Conservation (phyloP, 1,140 invertebrate genomes). For the Aphaenogaster ashmeadi region DNA sequence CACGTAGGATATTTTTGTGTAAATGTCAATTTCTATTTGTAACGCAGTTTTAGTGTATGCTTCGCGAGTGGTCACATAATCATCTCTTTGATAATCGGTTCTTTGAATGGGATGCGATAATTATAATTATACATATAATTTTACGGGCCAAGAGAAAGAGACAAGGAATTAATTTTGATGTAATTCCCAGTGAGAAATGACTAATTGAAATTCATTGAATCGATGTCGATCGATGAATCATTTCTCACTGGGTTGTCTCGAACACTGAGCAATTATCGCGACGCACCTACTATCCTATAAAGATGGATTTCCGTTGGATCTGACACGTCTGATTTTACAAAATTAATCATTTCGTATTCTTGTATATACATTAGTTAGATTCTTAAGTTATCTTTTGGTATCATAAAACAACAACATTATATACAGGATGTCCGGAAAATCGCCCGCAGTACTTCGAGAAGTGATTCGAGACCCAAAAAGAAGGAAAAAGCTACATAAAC, state of each 20-base stretch:
- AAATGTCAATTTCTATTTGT: conserved; percentile 48
- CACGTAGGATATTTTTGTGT: conserved; percentile 38
- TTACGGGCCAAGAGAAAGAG: background rate
- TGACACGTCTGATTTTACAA: conserved; percentile 45
- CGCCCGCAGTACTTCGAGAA: too few relatives aligned
- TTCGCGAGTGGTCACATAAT: conserved; percentile 25
- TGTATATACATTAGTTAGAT: conserved; percentile 46
- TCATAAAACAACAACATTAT: conserved; percentile 9
- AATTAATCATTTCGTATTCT: conserved; percentile 26
- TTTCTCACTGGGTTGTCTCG: too few relatives aligned
- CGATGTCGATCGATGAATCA: too few relatives aligned
- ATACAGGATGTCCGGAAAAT: too few relatives aligned
- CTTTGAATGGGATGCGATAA: conserved; percentile 1
- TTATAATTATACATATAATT: background rate
- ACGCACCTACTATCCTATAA: background rate
- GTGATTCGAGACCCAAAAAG: too few relatives aligned
- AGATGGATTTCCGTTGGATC: conserved; percentile 35
- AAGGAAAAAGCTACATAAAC: too few relatives aligned
- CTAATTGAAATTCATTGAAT: too few relatives aligned
- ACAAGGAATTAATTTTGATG: background rate
- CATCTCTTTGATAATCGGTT: background rate
- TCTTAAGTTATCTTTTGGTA: conserved; percentile 49
- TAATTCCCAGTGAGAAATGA: too few relatives aligned
- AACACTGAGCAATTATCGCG: background rate
- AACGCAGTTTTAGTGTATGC: conserved; percentile 33